A percentile compares a stretch with the other conserved stretches of the same genome.
These are phyloP conservation scores for Trissolcus basalis DNA, from an alignment of 1,140 invertebrate genomes.

Conservation along the genomic window DNA sequence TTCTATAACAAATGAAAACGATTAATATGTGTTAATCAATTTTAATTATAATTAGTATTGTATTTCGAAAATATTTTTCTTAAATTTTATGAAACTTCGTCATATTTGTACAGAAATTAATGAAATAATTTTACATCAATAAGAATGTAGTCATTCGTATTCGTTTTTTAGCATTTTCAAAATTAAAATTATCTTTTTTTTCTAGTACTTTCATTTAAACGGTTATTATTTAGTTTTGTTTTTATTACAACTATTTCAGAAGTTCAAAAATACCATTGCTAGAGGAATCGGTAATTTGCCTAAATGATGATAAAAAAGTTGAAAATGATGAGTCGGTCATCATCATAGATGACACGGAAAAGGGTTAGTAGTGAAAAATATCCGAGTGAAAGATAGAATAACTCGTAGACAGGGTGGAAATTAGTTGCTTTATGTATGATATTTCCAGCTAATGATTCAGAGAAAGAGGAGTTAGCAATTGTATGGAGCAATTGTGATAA, in stretches of 20 bases:
- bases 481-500: conserved; percentile 15
- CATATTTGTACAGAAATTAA: too few species aligned
- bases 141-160: too few species aligned
- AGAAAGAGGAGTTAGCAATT: conserved; percentile 11
- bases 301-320: conserved; percentile 2
- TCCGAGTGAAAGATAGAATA: neutral
- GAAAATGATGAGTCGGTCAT: conserved; percentile 12
- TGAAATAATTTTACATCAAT: too few species aligned
- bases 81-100: too few species aligned
- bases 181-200: too few species aligned
- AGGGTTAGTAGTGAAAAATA: neutral
- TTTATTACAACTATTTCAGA: conserved; percentile 1
- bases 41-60: too few species aligned
- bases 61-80: too few species aligned
- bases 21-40: too few species aligned
- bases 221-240: neutral
- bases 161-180: too few species aligned
- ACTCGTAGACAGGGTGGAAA: neutral
- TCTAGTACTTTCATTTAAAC: too few species aligned
- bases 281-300: conserved; percentile 14
- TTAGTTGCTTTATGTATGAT: neutral
- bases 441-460: neutral
- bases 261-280: neutral
- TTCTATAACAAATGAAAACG: too few species aligned
- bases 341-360: conserved; percentile 1